Evolutionary conservation across 2,113 vertebrate species (phyloP).

Genomic region (Cacatua alba): DNA sequence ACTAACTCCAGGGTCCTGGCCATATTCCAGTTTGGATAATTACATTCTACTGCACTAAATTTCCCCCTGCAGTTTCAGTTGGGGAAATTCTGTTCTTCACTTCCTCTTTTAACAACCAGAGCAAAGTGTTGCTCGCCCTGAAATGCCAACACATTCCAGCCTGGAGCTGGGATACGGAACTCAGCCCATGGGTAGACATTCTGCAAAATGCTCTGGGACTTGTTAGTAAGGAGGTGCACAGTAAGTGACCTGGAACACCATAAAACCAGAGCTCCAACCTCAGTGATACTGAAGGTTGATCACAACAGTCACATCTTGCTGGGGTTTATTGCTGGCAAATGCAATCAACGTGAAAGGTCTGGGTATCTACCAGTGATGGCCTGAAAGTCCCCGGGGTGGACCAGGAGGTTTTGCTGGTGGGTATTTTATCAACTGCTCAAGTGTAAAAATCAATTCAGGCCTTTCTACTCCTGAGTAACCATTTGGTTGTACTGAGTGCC

Average conservation of each 20-base stretch:
- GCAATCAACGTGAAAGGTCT: not conserved
- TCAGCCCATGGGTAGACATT: not conserved
- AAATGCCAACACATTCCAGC: not conserved
- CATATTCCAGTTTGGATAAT: conserved; percentile 63
- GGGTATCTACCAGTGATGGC: not conserved
- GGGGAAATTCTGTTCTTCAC: conserved; percentile 33
- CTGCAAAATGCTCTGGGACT: conserved; percentile 50
- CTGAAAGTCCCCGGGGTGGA: not conserved
- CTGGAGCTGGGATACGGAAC: not conserved
- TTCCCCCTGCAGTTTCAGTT: conserved; percentile 49
- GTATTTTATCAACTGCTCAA: not conserved
- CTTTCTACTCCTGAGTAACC: not conserved
- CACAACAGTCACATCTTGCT: not conserved
- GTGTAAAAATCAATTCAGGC: not conserved
- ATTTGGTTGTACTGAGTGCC: not conserved
- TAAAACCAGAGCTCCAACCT: not conserved
- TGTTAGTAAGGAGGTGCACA: not conserved
- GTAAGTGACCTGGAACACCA: not conserved
- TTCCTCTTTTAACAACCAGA: conserved; percentile 39
- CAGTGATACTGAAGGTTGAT: not conserved
- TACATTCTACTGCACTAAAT: conserved; percentile 52
- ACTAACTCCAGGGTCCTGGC: conserved; percentile 51
- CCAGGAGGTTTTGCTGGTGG: not conserved
- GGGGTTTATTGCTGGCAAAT: not conserved
- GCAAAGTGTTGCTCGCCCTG: not conserved